Percentiles rank a stretch among this genome's conserved stretches.
Conservation (phyloP, 2,797 vertebrate genomes). For the Hippoglossus hippoglossus region DNA sequence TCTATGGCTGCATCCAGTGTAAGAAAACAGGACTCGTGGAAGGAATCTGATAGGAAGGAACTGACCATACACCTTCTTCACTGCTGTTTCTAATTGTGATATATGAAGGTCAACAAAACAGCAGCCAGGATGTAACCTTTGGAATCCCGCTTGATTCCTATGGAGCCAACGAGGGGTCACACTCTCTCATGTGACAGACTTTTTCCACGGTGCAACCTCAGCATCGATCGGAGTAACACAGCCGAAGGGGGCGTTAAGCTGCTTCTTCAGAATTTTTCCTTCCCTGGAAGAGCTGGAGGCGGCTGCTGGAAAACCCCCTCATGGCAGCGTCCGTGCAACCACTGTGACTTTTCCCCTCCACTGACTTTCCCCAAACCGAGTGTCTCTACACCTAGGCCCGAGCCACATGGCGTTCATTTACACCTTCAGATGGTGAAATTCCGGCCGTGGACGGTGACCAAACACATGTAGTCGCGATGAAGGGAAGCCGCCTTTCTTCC, state of each 20-base stretch:
- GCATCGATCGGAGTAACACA: conserved; percentile 53
- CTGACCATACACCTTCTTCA: conserved; percentile 36
- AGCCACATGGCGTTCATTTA: conserved; percentile 85
- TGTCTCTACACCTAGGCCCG: conserved; percentile 77
- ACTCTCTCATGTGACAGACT: conserved; percentile 64
- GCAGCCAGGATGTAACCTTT: conserved; percentile 55
- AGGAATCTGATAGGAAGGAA: conserved; percentile 55
- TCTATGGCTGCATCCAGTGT: conserved; percentile 3
- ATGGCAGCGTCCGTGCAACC: conserved; percentile 67
- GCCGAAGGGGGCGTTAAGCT: conserved; percentile 56
- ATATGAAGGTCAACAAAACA: conserved; percentile 47
- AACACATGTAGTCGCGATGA: conserved; percentile 81
- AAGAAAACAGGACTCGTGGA: conserved; percentile 49
- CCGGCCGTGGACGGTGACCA: conserved; percentile 75
- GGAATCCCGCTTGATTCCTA: conserved; percentile 34
- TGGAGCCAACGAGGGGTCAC: conserved; percentile 48
- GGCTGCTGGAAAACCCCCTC: conserved; percentile 80
- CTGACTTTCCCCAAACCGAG: conserved; percentile 79
- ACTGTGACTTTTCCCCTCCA: conserved; percentile 75
- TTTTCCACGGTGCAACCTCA: conserved; percentile 79
- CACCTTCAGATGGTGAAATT: conserved; percentile 79
- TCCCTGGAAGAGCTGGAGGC: conserved; percentile 66
- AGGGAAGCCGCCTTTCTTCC: conserved; percentile 57
- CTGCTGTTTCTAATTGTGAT: conserved; percentile 39
- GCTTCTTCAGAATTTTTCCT: conserved; percentile 69